Percentiles rank a stretch among this genome's conserved stretches.
phyloP scores from a whole-genome alignment of 2,797 vertebrate genomes.

The Clarias pachynema region DNA sequence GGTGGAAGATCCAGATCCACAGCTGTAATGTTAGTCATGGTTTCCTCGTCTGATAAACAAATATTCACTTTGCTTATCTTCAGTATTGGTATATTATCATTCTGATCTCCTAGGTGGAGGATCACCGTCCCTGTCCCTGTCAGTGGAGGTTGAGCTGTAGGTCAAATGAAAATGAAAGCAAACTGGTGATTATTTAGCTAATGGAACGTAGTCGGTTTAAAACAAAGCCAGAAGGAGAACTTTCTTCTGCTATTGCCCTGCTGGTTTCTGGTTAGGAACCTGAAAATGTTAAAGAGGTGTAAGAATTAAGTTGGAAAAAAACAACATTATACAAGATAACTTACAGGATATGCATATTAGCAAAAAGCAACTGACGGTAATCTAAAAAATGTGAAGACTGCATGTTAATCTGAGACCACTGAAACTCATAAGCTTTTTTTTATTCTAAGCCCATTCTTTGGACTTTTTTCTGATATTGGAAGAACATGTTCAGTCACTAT shows the following conservation, averaged over 20 bases:
- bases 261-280: not conserved
- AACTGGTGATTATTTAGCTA: not conserved
- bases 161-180: not conserved
- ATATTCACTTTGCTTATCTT: slow-evolving; percentile 31
- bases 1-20: slow-evolving; percentile 62
- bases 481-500: not conserved
- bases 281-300: not conserved
- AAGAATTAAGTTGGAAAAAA: not conserved
- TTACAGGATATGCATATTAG: not conserved
- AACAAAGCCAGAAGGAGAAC: not conserved
- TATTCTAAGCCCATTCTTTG: not conserved
- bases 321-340: not conserved
- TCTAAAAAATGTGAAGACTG: not conserved
- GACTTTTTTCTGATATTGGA: not conserved
- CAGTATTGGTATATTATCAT: slow-evolving; percentile 61
- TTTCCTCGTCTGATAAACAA: slow-evolving; percentile 53
- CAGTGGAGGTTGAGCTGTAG: slow-evolving; percentile 65
- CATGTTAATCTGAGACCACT: not conserved
- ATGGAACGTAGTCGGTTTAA: not conserved
- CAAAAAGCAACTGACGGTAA: not conserved
- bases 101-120: slow-evolving; percentile 61
- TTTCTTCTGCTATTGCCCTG: not conserved
- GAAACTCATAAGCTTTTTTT: not conserved
- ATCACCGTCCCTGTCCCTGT: slow-evolving; percentile 58
- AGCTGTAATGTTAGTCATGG: slow-evolving; percentile 50